Evolutionary conservation across 1,140 invertebrate genomes (phyloP).

Genomic region (Bursaphelenchus mucronatus): DNA sequence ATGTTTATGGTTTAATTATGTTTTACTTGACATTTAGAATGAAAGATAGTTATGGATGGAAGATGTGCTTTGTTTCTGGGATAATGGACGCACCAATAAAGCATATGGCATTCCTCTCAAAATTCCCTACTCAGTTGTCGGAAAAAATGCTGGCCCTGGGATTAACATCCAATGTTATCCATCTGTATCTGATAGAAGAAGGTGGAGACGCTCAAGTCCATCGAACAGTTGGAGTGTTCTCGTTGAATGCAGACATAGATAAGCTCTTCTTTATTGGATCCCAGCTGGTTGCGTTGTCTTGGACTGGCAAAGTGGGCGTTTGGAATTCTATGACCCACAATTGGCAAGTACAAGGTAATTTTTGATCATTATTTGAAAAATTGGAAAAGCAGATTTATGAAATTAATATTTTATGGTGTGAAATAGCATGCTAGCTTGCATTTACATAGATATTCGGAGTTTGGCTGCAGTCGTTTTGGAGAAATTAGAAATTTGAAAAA

Average conservation of each 20-base stretch:
- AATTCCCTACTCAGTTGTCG: slow-evolving; percentile 69
- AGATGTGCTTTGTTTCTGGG: slow-evolving; percentile 85
- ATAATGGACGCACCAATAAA: slow-evolving; percentile 83
- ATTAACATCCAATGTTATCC: slow-evolving; percentile 72
- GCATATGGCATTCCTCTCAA: slow-evolving; percentile 86
- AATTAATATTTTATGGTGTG: too few species aligned
- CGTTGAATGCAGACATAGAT: slow-evolving; percentile 73
- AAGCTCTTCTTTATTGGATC: slow-evolving; percentile 94
- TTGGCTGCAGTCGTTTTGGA: too few species aligned
- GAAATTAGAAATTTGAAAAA: too few species aligned
- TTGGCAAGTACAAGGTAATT: slow-evolving; percentile 68
- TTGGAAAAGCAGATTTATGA: neutral
- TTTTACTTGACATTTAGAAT: slow-evolving; percentile 67
- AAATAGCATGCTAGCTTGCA: too few species aligned
- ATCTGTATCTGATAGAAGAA: slow-evolving; percentile 82
- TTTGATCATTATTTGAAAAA: slow-evolving; percentile 6
- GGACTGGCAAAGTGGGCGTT: slow-evolving; percentile 91
- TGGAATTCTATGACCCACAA: slow-evolving; percentile 98
- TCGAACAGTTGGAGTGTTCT: slow-evolving; percentile 45
- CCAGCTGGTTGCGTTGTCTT: slow-evolving; percentile 86
- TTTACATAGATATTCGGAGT: too few species aligned
- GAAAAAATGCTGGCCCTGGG: slow-evolving; percentile 85
- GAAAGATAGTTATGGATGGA: slow-evolving; percentile 92
- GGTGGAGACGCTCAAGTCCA: slow-evolving; percentile 75
- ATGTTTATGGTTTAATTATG: slow-evolving; percentile 38